Evolutionary conservation across 2,113 vertebrate genomes (phyloP).

Genomic region (Pleuronectes platessa): DNA sequence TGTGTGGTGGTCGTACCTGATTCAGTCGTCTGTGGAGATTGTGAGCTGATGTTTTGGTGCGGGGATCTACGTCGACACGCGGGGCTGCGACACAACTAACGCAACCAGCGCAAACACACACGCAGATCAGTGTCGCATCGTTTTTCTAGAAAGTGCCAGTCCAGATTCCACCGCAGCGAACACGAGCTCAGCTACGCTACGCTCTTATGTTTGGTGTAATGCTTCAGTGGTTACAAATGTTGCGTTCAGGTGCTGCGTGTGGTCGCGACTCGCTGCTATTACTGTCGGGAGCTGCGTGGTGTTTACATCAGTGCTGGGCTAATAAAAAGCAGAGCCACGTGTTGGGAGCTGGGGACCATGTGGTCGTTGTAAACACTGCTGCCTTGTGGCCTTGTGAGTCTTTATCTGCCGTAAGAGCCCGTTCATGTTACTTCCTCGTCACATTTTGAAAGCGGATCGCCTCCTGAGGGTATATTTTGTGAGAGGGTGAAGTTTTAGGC

Average conservation of each 20-base stretch:
- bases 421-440: neutral
- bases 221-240: neutral
- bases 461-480: neutral
- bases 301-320: slow-evolving; percentile 60
- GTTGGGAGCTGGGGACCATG: slow-evolving; percentile 61
- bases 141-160: too few species aligned
- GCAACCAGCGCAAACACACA: neutral
- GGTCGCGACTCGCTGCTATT: neutral
- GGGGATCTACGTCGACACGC: neutral
- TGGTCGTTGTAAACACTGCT: slow-evolving; percentile 74
- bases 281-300: slow-evolving; percentile 11
- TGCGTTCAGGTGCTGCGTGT: slow-evolving; percentile 33
- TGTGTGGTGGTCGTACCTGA: neutral
- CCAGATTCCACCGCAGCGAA: too few species aligned
- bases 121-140: neutral
- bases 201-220: too few species aligned
- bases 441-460: neutral
- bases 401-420: neutral
- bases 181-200: too few species aligned
- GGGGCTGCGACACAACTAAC: neutral
- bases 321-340: slow-evolving; percentile 67
- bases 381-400: slow-evolving; percentile 16
- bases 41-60: neutral
- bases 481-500: neutral
- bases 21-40: neutral